Base-by-base conservation (phyloP, 2,113 vertebrate species). In the Halichoerus grypus region DNA sequence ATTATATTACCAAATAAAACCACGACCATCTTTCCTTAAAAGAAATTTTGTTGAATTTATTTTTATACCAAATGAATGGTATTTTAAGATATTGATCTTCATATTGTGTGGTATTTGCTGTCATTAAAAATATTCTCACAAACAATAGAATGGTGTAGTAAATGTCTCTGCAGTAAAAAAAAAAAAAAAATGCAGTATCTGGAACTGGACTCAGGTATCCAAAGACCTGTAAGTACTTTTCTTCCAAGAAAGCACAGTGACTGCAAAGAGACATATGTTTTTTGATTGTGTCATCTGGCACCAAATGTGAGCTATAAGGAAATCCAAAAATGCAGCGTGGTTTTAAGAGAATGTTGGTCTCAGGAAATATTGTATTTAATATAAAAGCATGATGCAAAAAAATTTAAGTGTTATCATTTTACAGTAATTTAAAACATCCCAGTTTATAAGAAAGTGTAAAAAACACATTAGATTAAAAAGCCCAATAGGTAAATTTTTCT, bases 41-140 rank as follows among this genome's bases (percentile, higher is more conserved):
- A 88, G 33, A 81, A 90, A 94, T 57, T 76, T 86, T 97, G 97
- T 97, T 97, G 88, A 97, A 96, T 98, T 33, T 98, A 53, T 96
- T 98, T 97, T 97, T 92, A 96, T 97, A 36, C 63, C 49, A 95
- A 97, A 95, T 98, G 88, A 85, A 90, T 98, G 96, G 97, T 98
- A 98, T 97, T 98, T 98, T 97, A 98, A 98, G 94, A 98, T 97
- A 74, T 74, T 91, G 61, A 95, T 97, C 92, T 98, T 98, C 98
- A 98, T 97, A 98, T 95, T 98, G 96, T 69, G 7, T 96, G 83
- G 98, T 98, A 97, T 98, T 98, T 96, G 93, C 81, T 98, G 84
- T 98, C 88, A 67, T 67, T 33, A 67, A 67, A 67, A 31, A 65
- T 31, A 65, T 6, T 81, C 18, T 63, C 21, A 57, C 4, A n/a